Evolutionary conservation across 2,888 invertebrate genomes (phyloP), one percentile per base, ranked within the genome.

Genomic region (Blomia tropicalis): DNA sequence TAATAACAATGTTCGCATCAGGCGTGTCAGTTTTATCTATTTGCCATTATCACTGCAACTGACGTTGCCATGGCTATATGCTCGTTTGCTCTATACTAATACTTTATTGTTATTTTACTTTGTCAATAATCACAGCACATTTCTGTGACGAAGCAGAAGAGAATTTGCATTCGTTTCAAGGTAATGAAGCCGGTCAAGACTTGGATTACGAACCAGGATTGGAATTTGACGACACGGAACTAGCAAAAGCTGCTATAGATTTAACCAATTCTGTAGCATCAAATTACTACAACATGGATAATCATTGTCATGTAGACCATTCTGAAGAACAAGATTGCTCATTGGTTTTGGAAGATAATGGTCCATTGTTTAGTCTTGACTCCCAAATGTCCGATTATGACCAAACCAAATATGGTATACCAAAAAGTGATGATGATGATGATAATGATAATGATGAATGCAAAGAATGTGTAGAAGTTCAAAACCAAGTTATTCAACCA

Each of bases 141-240:
- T n/a, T n/a, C n/a, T n/a, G n/a, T n/a, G 59, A 58, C 22, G 59
- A 58, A 36, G 41, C 43, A 17, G 61, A 61, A 32, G 61, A 58
- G 19, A 53, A 61, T 41, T 27, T 61, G 7, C 51, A 61, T 27
- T 61, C 61, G 17, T 61, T 62, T 56, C 41, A 53, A n/a, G 36
- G 43, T 59, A 62, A 66, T 59, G 60, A 66, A 64, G 43, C 61
- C 59, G 63, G 66, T 36, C 65, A 67, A 64, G 41, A 65, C 63
- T 56, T 59, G 25, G 91, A 91, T 76, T 87, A 90, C 74, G 93
- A 95, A 74, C 92, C 92, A 17, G 87, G 89, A 76, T 78, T 93
- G 73, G 92, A 93, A 75, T 93, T 93, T 77, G 93, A 95, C 77
- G 93, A 93, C 75, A 86, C 89, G 17, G 93, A 93, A 30, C 68